Base-by-base conservation (phyloP, 1,140 invertebrate species). In the Papilio xuthus region DNA sequence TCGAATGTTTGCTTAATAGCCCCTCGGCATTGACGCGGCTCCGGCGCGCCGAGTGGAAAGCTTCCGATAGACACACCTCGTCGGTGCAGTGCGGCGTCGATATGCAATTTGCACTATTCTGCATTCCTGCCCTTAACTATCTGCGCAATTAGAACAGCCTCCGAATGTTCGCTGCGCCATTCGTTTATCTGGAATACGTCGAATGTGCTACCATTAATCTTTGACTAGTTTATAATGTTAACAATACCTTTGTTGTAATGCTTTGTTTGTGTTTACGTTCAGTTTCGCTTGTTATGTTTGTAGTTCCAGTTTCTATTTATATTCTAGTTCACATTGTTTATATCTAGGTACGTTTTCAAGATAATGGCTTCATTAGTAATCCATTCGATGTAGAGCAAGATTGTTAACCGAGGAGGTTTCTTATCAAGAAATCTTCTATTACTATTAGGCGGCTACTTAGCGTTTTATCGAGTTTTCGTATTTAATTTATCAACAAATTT, bases 21-120 rank as follows among this genome's bases (percentile, higher is more conserved):
- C 80, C 85, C 86, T 89, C 86, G 89, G 84, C 90, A 90, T 93
- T 89, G 89, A 84, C 84, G 88, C 73, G 73, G 73, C 81, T 83
- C 84, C 80, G 78, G 78, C 50, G 84, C 81, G 85, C 87, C 90
- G 89, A 92, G 92, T 92, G 90, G 88, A 91, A 93, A 90, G 89
- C 88, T 92, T 87, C 83, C 85, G 82, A 88, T 90, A 85, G 89
- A 83, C 88, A 88, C 89, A 89, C 89, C 87, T 88, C 84, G 82
- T 79, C 77, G 79, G 78, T 80, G 32, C 72, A 74, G 56, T 78
- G 82, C 80, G 47, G 15, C 44, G 74, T 63, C 77, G 85, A 84
- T 79, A 76, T 85, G 80, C 82, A 84, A 86, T 85, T 87, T 86
- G 81, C 82, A 70, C 80, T 79, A 80, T 80, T 78, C 79, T 79